Percentiles rank a stretch among this genome's conserved stretches.
phyloP scores from a whole-genome alignment of 2,888 invertebrate species.

The Synanthedon formicaeformis region DNA sequence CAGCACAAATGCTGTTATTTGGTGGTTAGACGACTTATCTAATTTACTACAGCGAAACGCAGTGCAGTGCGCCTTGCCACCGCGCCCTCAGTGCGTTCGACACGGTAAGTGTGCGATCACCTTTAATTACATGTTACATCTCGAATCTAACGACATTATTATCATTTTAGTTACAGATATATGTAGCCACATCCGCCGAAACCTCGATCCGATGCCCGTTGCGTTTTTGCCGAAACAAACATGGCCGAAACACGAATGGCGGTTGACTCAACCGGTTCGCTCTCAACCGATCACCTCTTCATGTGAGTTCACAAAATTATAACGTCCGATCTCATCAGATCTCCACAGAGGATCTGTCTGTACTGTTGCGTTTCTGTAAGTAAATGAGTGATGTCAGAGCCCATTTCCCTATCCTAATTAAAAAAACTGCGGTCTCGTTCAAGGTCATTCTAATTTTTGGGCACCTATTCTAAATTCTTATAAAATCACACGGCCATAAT shows the following conservation, averaged over 20 bases:
- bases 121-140: not conserved
- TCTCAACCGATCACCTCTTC: conserved; percentile 29
- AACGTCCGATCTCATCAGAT: conserved; percentile 51
- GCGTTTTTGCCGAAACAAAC: conserved; percentile 50
- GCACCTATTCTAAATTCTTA: no score
- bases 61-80: no score
- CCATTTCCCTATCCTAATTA: no score
- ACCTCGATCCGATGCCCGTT: conserved; percentile 12
- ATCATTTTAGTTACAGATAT: not conserved
- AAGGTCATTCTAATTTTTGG: no score
- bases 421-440: no score
- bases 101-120: not conserved
- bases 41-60: no score
- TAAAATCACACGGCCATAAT: no score
- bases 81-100: not conserved
- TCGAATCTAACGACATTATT: not conserved
- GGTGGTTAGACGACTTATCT: no score
- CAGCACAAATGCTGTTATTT: not conserved
- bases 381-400: no score
- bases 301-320: conserved; percentile 34
- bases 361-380: no score
- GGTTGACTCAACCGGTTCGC: conserved; percentile 36
- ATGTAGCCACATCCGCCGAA: not conserved
- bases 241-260: conserved; percentile 53
- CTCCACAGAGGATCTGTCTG: conserved; percentile 17